Evolutionary conservation across 1,140 invertebrate genomes (phyloP), one percentile per base, ranked within the genome.

Genomic region (Drosophila seguyi): DNA sequence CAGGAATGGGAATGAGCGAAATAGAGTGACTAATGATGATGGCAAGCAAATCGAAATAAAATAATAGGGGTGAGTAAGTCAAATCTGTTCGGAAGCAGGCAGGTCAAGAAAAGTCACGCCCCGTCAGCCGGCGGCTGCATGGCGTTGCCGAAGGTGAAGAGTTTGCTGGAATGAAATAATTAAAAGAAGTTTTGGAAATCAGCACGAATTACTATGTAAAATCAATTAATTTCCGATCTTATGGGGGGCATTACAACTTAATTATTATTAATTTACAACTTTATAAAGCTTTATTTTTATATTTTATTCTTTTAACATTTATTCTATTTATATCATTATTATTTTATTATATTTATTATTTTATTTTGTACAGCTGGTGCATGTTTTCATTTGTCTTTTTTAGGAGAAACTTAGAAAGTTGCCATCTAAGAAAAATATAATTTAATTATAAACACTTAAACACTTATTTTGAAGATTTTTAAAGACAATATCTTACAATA

Each of bases 1-100:
- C 16, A 36, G 13, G 18, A 1, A 20, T 20, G 11, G 13, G 20
- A 20, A 25, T 25, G 29, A 31, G 58, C 20, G 27, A 63, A 39
- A 67, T 38, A 65, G 61, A 66, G 66, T 68, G 66, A 68, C 66
- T 68, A 67, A 68, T 68, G 66, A 66, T 68, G 61, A 68, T 66
- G 61, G 66, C 61, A 42, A 68, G 44, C 61, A 68, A 68, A 68
- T 53, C 66, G 61, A 38, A 52, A 48, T 38, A 68, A 67, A 66
- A 52, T 69, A 69, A 69, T 69, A 53, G 66, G 45, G 66, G 66
- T 60, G 50, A 52, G 58, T 53, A 61, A 61, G 58, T 61, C 58
- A 36, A 38, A 22, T 53, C 52, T 38, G 34, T 53, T 22, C 1
- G 20, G 7, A 6, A 6, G 6, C 50, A 36, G 31, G 50, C 47